Conservation (phyloP, 2,888 invertebrate species). For the Caenorhabditis sp. region DNA sequence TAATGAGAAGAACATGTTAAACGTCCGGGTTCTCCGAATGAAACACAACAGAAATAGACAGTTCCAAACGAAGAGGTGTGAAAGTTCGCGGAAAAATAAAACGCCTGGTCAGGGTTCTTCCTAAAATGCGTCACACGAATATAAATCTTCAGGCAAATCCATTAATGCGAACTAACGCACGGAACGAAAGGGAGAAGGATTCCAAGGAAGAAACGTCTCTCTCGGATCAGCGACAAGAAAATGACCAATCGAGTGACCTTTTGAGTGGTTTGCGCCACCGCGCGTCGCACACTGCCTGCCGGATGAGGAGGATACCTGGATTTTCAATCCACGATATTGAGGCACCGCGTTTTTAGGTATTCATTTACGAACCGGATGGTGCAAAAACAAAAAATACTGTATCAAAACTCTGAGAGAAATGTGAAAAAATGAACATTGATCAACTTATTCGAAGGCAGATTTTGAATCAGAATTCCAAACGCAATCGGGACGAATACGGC, state of each 20-base stretch:
- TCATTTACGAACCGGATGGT: too few relatives aligned
- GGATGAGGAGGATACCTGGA: slow-evolving; percentile 29
- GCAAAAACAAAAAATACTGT: too few relatives aligned
- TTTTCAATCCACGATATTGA: neutral
- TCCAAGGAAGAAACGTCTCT: slow-evolving; percentile 28
- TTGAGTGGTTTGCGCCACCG: slow-evolving; percentile 53
- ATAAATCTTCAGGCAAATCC: slow-evolving; percentile 56
- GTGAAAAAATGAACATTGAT: too few relatives aligned
- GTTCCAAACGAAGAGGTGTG: neutral
- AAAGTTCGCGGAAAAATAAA: slow-evolving; percentile 31
- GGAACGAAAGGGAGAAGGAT: slow-evolving; percentile 32
- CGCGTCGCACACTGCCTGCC: slow-evolving; percentile 7
- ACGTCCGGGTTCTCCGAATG: slow-evolving; percentile 10
- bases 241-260: slow-evolving; percentile 58
- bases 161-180: slow-evolving; percentile 55
- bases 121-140: slow-evolving; percentile 46
- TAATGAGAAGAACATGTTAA: neutral
- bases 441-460: too few relatives aligned
- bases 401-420: too few relatives aligned
- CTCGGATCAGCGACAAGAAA: slow-evolving; percentile 52
- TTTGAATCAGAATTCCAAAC: too few relatives aligned
- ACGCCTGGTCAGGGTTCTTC: slow-evolving; percentile 16
- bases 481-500: too few relatives aligned
- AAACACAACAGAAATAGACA: neutral
- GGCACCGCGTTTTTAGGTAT: slow-evolving; percentile 2